Conservation (phyloP, 1,140 invertebrate genomes). For the Magallana ariakensis region DNA sequence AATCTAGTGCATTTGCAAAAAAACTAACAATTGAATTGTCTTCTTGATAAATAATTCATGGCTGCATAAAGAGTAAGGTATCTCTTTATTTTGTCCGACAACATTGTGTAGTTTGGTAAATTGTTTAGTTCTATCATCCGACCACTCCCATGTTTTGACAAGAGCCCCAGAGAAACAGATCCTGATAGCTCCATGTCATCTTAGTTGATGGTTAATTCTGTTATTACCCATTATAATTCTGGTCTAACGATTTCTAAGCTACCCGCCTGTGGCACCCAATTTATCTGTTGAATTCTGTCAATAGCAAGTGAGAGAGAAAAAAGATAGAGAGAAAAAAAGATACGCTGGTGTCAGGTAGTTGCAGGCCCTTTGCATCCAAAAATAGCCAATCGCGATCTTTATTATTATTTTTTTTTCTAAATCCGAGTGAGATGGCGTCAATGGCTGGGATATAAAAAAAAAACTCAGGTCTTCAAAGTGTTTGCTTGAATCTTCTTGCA, state of each 20-base stretch:
- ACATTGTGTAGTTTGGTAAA: no score
- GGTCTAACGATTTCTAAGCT: slow-evolving; percentile 24
- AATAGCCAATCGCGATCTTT: slow-evolving; percentile 13
- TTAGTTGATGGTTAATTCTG: neutral
- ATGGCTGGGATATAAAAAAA: neutral
- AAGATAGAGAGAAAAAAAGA: neutral
- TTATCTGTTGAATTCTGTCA: neutral
- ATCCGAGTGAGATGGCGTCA: neutral
- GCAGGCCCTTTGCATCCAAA: neutral
- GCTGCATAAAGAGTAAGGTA: neutral
- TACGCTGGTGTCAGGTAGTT: neutral
- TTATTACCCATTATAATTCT: slow-evolving; percentile 7
- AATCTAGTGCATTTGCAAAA: no score
- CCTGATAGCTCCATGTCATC: neutral
- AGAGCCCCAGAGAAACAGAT: neutral
- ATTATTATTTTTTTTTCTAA: neutral
- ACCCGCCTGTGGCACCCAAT: slow-evolving; percentile 1
- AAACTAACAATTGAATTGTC: no score
- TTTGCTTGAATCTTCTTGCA: neutral
- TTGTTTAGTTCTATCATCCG: neutral
- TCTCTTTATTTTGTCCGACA: neutral
- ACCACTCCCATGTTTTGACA: neutral
- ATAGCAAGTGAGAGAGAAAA: neutral
- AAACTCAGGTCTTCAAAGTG: neutral
- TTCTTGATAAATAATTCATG: no score